These are phyloP conservation scores for Philaethria dido DNA, from an alignment of 2,888 invertebrate species.

Conservation along the genomic window DNA sequence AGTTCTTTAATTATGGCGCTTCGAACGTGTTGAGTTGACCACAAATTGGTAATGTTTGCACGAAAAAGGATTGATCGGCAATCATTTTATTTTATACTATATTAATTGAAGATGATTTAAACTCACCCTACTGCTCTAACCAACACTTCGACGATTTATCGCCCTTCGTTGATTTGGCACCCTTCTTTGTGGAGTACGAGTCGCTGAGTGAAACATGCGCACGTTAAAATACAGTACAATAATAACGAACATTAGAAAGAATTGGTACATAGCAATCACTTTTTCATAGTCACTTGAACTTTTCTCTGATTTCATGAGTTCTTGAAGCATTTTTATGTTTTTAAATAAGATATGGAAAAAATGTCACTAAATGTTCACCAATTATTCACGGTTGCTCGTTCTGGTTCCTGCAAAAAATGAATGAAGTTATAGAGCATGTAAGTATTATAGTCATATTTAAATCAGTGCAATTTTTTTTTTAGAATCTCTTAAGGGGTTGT, in stretches of 20 bases:
- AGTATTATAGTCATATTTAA: too few relatives aligned
- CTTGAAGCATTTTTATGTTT: too few relatives aligned
- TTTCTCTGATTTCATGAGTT: not conserved
- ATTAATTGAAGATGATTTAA: not conserved
- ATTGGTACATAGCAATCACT: not conserved
- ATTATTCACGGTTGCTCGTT: not conserved
- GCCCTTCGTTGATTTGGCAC: not conserved
- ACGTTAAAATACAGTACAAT: not conserved
- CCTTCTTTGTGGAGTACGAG: not conserved
- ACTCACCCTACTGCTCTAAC: slow-evolving; percentile 1
- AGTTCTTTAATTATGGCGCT: too few relatives aligned
- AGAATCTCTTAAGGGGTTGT: too few relatives aligned
- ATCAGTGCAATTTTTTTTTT: too few relatives aligned
- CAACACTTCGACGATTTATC: not conserved
- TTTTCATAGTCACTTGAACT: not conserved
- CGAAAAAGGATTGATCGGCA: too few relatives aligned
- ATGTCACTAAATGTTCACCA: not conserved
- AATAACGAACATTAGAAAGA: not conserved
- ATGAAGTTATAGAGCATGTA: too few relatives aligned
- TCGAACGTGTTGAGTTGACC: too few relatives aligned
- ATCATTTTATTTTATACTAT: too few relatives aligned
- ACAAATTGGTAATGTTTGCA: too few relatives aligned
- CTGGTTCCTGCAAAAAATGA: not conserved
- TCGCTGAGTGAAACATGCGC: not conserved
- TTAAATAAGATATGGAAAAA: too few relatives aligned